A percentile compares a stretch with the other conserved stretches of the same genome.
Conservation (phyloP, 2,113 vertebrate genomes). For the Nipponia nippon region DNA sequence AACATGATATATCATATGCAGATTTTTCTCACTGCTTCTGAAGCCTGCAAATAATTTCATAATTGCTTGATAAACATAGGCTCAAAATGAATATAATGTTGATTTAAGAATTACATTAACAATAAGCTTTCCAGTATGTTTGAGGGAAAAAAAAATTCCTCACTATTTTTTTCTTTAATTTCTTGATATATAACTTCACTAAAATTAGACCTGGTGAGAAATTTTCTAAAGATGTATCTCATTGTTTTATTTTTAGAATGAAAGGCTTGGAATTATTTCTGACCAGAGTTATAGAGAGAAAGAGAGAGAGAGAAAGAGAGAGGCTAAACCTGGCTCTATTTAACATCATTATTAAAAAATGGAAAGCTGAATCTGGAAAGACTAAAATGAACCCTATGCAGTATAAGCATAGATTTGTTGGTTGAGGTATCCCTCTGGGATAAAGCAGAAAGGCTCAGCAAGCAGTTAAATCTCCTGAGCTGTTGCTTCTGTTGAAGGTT, state of each 20-base stretch:
- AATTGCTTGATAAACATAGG: not conserved
- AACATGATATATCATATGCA: not conserved
- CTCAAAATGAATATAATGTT: not conserved
- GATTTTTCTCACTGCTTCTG: not conserved
- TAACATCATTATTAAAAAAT: accelerated
- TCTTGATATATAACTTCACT: not conserved
- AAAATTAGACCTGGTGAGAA: not conserved
- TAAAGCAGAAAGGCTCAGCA: not conserved
- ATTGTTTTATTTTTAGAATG: not conserved
- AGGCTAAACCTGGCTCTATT: not conserved
- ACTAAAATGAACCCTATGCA: not conserved
- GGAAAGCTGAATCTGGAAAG: not conserved
- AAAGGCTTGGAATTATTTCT: not conserved
- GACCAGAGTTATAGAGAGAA: not conserved
- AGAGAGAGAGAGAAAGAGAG: not conserved
- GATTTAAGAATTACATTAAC: not conserved
- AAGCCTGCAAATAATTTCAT: not conserved
- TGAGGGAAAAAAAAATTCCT: not conserved
- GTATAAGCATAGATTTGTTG: not conserved
- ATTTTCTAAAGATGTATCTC: not conserved
- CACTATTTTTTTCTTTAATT: not conserved
- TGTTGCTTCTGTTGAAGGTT: not conserved
- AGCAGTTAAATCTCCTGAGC: not conserved
- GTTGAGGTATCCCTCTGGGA: not conserved
- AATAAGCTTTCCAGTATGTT: not conserved